Base-by-base conservation (phyloP, 2,113 vertebrate genomes). In the Sorex araneus region DNA sequence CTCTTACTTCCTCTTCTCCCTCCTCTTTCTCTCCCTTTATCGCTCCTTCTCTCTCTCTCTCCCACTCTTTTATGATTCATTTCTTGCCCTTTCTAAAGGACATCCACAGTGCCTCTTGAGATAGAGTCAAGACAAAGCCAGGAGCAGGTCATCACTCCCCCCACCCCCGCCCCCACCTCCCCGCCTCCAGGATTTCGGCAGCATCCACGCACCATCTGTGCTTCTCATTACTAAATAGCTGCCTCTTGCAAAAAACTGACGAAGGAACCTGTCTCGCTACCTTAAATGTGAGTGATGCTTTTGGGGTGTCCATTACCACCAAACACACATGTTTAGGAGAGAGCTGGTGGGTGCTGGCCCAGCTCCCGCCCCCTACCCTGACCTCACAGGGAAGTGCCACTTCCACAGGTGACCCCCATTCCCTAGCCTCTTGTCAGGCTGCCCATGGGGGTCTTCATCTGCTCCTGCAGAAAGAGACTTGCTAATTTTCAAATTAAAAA, bases 401-500 rank as follows among this genome's bases (percentile, higher is more conserved):
- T n/a, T 27, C 67, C 15, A 5, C 16, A 15, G 30, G 32, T 70
- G n/a, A 9, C 15, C 3, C 6, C 57, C 0, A 3, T 32, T 3
- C 0, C 2, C 25, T 8, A 23, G 60, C 25, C 19, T 63, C 19
- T 15, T 67, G 45, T 2, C 21, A 57, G 54, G 25, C 2, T 25
- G 25, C 9, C 23, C 36, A 18, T 32, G 34, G 57, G 57, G 43
- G 57, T 4, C 15, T 77, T 50, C 47, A 43, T 67, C 13, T 80
- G 40, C 40, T 54, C 19, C 47, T 50, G 19, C 19, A 82, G 27
- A 82, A 57, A 82, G 40, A 25, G 60, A 54, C 60, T 57, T 80
- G 43, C 54, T 85, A 57, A 87, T 84, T 63, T 94, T 93, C 79
- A 93, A 92, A 94, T 87, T 34, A 40, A 90, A 67, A 82, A 57